Conservation (phyloP, 2,797 vertebrate species). For the Tympanoctomys barrerae region DNA sequence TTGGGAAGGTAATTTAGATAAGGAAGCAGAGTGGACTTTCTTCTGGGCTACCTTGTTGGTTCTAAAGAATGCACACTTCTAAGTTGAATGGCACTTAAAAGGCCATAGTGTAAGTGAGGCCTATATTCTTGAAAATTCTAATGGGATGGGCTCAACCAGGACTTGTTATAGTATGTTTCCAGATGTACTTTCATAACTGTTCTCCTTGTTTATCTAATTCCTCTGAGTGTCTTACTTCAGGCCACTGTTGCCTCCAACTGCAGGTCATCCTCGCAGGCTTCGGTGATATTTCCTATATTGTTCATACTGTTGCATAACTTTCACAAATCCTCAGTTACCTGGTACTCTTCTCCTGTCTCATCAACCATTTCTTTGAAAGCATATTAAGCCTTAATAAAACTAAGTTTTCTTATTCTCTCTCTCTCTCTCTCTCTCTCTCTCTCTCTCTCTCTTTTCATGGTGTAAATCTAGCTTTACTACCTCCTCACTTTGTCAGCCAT, state of each 20-base stretch:
- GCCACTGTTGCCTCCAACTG: neutral
- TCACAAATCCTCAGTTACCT: neutral
- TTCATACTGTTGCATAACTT: neutral
- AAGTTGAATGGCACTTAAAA: neutral
- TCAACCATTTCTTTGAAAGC: conserved; percentile 24
- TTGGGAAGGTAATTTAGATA: conserved; percentile 46
- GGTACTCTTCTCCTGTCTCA: neutral
- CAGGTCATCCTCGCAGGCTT: neutral
- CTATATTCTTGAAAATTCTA: neutral
- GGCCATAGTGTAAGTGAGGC: neutral
- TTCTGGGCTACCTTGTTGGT: neutral
- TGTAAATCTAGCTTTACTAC: neutral
- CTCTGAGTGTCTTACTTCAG: neutral
- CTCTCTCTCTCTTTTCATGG: neutral
- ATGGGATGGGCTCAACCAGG: neutral
- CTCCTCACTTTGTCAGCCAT: neutral
- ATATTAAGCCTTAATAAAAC: neutral
- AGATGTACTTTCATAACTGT: neutral
- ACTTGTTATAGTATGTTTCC: neutral
- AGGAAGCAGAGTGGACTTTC: neutral
- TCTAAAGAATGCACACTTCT: conserved; percentile 5
- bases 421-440: neutral
- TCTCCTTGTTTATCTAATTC: neutral
- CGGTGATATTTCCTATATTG: neutral
- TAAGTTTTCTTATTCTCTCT: neutral